phyloP scores from a whole-genome alignment of 1,140 invertebrate species.

The Hypothenemus hampei region DNA sequence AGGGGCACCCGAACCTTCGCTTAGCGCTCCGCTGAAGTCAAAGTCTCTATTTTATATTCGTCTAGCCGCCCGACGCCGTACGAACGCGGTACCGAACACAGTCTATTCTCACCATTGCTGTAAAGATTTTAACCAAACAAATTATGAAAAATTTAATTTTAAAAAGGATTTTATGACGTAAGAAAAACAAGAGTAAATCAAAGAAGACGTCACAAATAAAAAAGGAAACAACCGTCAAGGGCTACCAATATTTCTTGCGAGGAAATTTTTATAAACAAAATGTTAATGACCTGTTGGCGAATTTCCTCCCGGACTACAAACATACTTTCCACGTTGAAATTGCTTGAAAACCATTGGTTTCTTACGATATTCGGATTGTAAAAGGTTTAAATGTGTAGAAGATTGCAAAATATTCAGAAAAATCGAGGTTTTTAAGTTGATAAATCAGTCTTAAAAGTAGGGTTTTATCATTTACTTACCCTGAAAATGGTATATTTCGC shows the following conservation, averaged over 20 bases:
- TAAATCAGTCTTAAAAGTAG: conserved; percentile 36
- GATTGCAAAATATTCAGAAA: conserved; percentile 25
- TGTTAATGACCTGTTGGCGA: conserved; percentile 43
- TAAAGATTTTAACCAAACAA: too few species aligned
- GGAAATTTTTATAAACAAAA: conserved; percentile 42
- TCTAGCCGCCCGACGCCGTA: too few species aligned
- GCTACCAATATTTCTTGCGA: too few species aligned
- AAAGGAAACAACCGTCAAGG: too few species aligned
- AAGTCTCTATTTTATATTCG: too few species aligned
- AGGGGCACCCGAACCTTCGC: conserved; percentile 17
- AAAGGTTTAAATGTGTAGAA: conserved; percentile 2
- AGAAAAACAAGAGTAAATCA: too few species aligned
- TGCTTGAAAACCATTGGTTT: conserved; percentile 13
- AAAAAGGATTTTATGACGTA: too few species aligned
- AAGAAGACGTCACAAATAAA: too few species aligned
- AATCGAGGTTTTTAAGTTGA: conserved; percentile 25
- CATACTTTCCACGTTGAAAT: conserved; percentile 28
- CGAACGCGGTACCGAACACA: too few species aligned
- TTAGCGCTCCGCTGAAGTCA: conserved; percentile 19
- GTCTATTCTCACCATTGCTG: too few species aligned
- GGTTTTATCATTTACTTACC: conserved; percentile 42
- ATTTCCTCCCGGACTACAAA: conserved; percentile 38
- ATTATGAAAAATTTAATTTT: too few species aligned
- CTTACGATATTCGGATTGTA: conserved; percentile 5
- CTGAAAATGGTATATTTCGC: conserved; percentile 35